Percentiles rank a stretch among this genome's conserved stretches.
These are phyloP conservation scores for Pantala flavescens DNA, from an alignment of 1,140 invertebrate species.

Conservation along the genomic window DNA sequence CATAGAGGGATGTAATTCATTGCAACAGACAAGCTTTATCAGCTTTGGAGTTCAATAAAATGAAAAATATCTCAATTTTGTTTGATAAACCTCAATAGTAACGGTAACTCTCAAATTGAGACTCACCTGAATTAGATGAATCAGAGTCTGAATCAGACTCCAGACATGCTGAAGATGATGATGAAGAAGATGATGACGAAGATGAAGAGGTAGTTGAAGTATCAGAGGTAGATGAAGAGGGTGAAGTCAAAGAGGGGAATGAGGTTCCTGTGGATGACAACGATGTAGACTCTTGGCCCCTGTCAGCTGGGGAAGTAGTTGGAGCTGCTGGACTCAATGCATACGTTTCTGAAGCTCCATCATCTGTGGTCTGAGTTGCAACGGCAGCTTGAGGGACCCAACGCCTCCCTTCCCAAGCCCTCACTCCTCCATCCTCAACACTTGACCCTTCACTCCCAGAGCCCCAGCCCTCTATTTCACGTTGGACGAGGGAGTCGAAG, in stretches of 20 bases:
- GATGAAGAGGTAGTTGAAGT: neutral
- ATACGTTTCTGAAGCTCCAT: neutral
- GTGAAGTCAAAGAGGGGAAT: neutral
- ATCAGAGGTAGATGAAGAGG: neutral
- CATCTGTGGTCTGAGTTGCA: neutral
- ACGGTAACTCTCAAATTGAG: no score
- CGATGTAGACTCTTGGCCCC: neutral
- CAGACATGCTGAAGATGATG: neutral
- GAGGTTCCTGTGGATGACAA: neutral
- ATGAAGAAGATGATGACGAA: neutral
- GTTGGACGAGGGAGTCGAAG: conserved; percentile 85
- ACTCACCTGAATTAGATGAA: neutral
- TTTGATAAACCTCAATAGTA: no score
- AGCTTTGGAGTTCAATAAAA: no score
- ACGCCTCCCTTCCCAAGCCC: neutral
- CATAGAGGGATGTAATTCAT: no score
- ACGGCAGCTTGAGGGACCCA: neutral
- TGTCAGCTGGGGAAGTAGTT: neutral
- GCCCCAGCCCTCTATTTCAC: conserved; percentile 69
- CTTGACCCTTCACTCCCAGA: conserved; percentile 20
- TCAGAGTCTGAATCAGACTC: neutral
- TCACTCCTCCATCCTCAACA: neutral
- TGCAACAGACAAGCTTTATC: no score
- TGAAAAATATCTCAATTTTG: no score
- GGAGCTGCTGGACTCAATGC: neutral